These are phyloP conservation scores for Semaprochilodus insignis DNA, from an alignment of 2,797 vertebrate species.

Conservation along the genomic window DNA sequence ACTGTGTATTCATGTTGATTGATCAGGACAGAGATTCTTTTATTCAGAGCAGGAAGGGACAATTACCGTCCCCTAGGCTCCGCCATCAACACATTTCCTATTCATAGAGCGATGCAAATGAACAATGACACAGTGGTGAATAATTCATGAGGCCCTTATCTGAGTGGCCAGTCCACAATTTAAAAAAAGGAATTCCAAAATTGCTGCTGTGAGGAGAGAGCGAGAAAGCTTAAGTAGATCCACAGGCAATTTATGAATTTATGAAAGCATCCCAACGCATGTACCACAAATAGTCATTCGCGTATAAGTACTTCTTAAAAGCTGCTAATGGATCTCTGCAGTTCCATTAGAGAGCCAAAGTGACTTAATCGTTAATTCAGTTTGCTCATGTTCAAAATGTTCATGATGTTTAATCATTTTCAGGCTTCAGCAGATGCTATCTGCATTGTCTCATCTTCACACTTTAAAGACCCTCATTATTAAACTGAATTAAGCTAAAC, in stretches of 20 bases:
- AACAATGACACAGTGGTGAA: slow-evolving; percentile 34
- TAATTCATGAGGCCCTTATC: slow-evolving; percentile 31
- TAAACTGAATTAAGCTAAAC: neutral
- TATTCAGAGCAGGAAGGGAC: slow-evolving; percentile 3
- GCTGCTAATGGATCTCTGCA: neutral
- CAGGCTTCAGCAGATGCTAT: neutral
- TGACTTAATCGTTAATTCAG: neutral
- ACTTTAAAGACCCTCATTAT: neutral
- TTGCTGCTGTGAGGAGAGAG: slow-evolving; percentile 4
- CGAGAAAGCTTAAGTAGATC: slow-evolving; percentile 6
- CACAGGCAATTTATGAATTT: slow-evolving; percentile 11
- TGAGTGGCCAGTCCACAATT: slow-evolving; percentile 8
- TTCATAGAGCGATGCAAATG: slow-evolving; percentile 38
- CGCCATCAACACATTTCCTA: slow-evolving; percentile 34
- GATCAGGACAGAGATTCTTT: slow-evolving; percentile 43
- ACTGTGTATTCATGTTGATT: slow-evolving; percentile 18
- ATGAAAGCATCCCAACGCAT: neutral
- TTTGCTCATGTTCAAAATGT: neutral
- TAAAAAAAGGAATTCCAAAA: slow-evolving; percentile 26
- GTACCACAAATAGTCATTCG: neutral
- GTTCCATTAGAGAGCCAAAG: neutral
- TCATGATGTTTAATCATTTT: neutral
- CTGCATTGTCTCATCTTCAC: neutral
- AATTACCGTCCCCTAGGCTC: slow-evolving; percentile 27
- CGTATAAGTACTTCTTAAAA: neutral